Evolutionary conservation across 2,113 vertebrate genomes (phyloP).

Genomic region (Halichoeres trimaculatus): DNA sequence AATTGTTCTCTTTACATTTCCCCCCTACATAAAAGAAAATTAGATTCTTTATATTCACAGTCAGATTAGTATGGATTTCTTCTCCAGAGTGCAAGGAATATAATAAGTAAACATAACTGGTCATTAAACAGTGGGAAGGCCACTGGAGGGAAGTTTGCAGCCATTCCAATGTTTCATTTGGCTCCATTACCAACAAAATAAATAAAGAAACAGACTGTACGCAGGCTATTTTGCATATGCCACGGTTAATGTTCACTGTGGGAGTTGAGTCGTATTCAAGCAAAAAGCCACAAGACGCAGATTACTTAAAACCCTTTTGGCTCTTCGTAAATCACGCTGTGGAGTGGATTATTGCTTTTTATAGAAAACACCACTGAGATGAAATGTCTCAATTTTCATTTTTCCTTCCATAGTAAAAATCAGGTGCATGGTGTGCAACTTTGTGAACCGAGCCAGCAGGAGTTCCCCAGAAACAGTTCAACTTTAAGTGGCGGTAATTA

Average conservation of each 20-base stretch:
- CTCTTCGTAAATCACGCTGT: conserved; percentile 50
- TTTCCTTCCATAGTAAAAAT: conserved; percentile 13
- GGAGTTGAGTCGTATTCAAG: conserved; percentile 52
- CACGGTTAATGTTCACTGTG: conserved; percentile 56
- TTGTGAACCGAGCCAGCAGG: conserved; percentile 3
- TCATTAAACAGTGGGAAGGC: conserved; percentile 48
- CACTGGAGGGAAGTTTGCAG: conserved; percentile 34
- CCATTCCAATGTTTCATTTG: conserved; percentile 35
- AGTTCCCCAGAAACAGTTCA: conserved; percentile 13
- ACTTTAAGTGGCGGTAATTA: conserved; percentile 25
- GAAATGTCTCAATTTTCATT: conserved; percentile 15
- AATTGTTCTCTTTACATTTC: conserved; percentile 30
- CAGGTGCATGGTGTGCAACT: conserved; percentile 20
- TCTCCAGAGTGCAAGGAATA: conserved; percentile 16
- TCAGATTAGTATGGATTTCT: conserved; percentile 31
- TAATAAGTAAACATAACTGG: conserved; percentile 55
- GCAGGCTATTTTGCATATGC: conserved; percentile 49
- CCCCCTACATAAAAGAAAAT: conserved; percentile 44
- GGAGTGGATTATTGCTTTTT: conserved; percentile 28
- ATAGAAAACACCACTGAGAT: conserved; percentile 14
- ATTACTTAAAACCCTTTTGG: conserved; percentile 64
- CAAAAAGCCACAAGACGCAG: conserved; percentile 55
- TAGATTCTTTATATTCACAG: conserved; percentile 24
- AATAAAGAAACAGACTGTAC: conserved; percentile 18
- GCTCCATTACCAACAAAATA: conserved; percentile 24